These are phyloP conservation scores for Ictalurus furcatus DNA, from an alignment of 2,113 vertebrate species.

Conservation along the genomic window DNA sequence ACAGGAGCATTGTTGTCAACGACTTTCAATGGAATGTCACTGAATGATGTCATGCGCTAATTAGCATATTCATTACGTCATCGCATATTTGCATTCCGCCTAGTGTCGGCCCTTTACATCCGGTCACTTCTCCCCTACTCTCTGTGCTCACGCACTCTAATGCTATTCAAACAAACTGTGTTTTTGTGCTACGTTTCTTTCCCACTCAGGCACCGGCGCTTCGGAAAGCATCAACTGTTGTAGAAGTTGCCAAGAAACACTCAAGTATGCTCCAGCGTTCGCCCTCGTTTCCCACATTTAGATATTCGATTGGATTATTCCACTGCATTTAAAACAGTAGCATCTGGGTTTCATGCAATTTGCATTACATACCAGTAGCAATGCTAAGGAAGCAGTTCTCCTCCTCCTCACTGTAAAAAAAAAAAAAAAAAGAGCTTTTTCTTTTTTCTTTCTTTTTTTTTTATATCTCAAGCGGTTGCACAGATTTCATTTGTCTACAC, in stretches of 20 bases:
- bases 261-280: not conserved
- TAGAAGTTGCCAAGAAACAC: not conserved
- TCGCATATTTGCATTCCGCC: no score
- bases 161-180: not conserved
- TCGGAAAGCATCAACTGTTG: not conserved
- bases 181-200: not conserved
- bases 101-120: no score
- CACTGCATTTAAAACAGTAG: slow-evolving; percentile 17
- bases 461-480: not conserved
- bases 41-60: no score
- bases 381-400: not conserved
- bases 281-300: not conserved
- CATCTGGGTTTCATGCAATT: slow-evolving; percentile 20
- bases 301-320: not conserved
- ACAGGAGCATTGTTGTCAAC: no score
- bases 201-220: not conserved
- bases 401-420: not conserved
- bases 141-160: no score
- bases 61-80: no score
- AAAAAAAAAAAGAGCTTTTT: no score
- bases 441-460: not conserved
- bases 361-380: not conserved
- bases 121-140: no score
- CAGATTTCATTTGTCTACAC: no score
- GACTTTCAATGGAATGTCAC: no score